A percentile compares a stretch with the other conserved stretches of the same genome.
Conservation (phyloP, 2,113 vertebrate species). For the Otocyon megalotis region DNA sequence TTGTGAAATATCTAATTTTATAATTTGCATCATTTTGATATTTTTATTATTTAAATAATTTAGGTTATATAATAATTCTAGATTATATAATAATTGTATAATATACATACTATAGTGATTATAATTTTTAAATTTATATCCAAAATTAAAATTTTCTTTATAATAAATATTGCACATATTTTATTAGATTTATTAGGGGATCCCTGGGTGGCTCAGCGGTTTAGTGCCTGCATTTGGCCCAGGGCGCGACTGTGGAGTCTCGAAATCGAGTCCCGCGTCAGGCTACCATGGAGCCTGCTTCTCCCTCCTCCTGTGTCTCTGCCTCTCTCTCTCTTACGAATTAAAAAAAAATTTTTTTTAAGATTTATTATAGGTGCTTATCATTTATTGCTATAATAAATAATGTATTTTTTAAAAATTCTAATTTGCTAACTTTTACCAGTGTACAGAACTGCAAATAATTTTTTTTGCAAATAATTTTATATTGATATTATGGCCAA, state of each 20-base stretch:
- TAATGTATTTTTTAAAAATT: neutral
- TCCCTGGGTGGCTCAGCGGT: too few species aligned
- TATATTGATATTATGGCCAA: neutral
- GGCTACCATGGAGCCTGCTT: too few species aligned
- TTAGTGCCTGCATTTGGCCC: too few species aligned
- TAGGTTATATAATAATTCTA: neutral
- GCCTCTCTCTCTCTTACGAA: too few species aligned
- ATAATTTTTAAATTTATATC: neutral
- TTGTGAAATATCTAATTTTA: neutral
- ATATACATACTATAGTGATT: neutral
- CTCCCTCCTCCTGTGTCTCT: too few species aligned
- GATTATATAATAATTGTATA: neutral
- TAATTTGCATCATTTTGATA: neutral
- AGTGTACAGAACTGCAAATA: neutral
- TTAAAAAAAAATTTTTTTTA: too few species aligned
- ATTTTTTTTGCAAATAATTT: neutral
- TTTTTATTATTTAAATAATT: neutral
- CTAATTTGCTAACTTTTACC: neutral
- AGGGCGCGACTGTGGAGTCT: too few species aligned
- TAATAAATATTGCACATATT: neutral
- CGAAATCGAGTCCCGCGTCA: too few species aligned
- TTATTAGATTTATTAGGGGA: neutral
- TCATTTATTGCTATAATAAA: neutral
- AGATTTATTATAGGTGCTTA: neutral
- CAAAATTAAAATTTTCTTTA: neutral